phyloP scores from a whole-genome alignment of 2,888 invertebrate genomes.

The Drosophila prolongata region DNA sequence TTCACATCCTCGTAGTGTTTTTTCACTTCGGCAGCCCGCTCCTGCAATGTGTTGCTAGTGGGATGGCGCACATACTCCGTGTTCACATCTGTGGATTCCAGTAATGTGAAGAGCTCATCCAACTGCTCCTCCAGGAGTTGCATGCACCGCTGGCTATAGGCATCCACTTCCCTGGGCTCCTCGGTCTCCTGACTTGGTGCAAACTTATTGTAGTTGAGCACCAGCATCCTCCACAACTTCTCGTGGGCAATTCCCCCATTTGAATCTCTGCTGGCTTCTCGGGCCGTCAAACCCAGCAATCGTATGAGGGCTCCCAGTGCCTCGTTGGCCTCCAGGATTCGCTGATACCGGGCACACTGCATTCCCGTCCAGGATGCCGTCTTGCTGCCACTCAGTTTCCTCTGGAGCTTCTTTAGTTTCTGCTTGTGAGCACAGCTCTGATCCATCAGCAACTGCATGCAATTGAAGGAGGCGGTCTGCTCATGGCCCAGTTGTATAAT shows the following conservation, averaged over 20 bases:
- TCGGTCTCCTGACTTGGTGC: conserved; percentile 75
- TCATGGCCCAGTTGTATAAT: conserved; percentile 87
- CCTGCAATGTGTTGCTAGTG: conserved; percentile 89
- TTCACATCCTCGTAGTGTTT: conserved; percentile 96
- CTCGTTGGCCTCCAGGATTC: conserved; percentile 87
- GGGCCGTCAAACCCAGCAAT: conserved; percentile 87
- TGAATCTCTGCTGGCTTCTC: conserved; percentile 86
- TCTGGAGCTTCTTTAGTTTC: conserved; percentile 91
- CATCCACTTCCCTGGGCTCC: conserved; percentile 53
- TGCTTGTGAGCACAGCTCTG: conserved; percentile 90
- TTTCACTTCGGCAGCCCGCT: conserved; percentile 94
- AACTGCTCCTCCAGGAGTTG: conserved; percentile 86
- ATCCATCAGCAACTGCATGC: conserved; percentile 91
- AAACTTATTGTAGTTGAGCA: conserved; percentile 81
- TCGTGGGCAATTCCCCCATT: conserved; percentile 85
- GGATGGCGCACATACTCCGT: conserved; percentile 85
- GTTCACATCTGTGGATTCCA: conserved; percentile 87
- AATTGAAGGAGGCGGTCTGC: conserved; percentile 88
- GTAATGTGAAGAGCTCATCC: conserved; percentile 87
- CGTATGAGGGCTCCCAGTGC: conserved; percentile 87
- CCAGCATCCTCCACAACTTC: conserved; percentile 90
- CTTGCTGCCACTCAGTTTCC: conserved; percentile 86
- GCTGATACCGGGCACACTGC: conserved; percentile 84
- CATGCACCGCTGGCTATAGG: conserved; percentile 62
- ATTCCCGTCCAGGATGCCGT: conserved; percentile 84